Conservation (phyloP, 2,113 vertebrate species). For the Phrynosoma platyrhinos region DNA sequence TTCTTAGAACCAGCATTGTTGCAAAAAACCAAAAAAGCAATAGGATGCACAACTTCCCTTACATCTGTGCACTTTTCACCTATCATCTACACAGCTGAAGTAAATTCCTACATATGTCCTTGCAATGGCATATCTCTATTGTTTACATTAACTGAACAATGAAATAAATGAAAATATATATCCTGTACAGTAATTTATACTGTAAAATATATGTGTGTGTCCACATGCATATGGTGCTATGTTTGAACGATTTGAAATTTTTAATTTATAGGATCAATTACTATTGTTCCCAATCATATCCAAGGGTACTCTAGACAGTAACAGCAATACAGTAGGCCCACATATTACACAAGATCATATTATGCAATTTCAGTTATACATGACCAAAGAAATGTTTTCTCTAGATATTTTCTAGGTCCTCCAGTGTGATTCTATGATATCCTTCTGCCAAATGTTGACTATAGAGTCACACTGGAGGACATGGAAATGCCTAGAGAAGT, state of each 20-base stretch:
- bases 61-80: constrained; percentile 16
- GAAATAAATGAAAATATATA: constrained; percentile 51
- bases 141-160: constrained; percentile 51
- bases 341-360: no score
- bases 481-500: no score
- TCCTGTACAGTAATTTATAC: constrained; percentile 71
- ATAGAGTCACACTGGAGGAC: no score
- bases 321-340: background rate
- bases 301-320: constrained; percentile 14
- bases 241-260: constrained; percentile 64
- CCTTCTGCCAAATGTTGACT: no score
- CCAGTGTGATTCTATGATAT: no score
- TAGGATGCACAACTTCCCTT: constrained; percentile 29
- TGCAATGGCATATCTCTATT: constrained; percentile 39
- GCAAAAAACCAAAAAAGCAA: constrained; percentile 25
- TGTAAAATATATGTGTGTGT: constrained; percentile 67
- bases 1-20: constrained; percentile 25
- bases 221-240: constrained; percentile 54
- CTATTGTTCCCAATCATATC: constrained; percentile 36
- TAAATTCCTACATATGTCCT: constrained; percentile 34
- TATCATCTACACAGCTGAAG: constrained; percentile 15
- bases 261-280: constrained; percentile 62
- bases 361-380: no score
- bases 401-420: no score
- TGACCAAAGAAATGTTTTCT: no score